Evolutionary conservation across 2,888 invertebrate species (phyloP).

Genomic region (Atethmia centrago): DNA sequence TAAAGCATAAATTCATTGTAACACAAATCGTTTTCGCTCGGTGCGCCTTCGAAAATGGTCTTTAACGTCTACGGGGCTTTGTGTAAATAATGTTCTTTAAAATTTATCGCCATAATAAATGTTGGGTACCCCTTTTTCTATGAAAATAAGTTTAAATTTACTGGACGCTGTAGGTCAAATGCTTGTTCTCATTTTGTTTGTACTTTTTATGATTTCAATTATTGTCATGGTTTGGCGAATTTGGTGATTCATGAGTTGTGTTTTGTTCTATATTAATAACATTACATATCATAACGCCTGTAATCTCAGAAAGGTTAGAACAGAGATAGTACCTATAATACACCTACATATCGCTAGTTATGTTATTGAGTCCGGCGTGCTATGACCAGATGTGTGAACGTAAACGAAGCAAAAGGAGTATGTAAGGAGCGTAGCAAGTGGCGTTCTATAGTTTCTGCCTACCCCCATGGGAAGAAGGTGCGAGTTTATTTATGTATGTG

Average conservation of each 20-base stretch:
- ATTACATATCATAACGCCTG: too few relatives aligned
- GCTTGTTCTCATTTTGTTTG: conserved; percentile 68
- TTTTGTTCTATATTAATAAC: background rate
- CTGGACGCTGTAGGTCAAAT: conserved; percentile 76
- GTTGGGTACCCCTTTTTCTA: conserved; percentile 87
- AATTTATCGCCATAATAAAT: conserved; percentile 90
- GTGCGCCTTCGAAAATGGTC: conserved; percentile 86
- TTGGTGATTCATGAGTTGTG: background rate
- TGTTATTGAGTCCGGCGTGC: too few relatives aligned
- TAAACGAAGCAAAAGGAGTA: too few relatives aligned
- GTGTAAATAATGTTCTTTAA: conserved; percentile 88
- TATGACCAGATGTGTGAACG: too few relatives aligned
- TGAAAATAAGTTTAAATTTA: conserved; percentile 89
- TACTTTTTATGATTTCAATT: conserved; percentile 64
- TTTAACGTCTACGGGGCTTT: conserved; percentile 88
- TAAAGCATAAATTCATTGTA: conserved; percentile 86
- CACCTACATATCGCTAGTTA: too few relatives aligned
- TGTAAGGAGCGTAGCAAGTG: too few relatives aligned
- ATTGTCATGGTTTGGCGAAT: conserved; percentile 11
- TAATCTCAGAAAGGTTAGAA: too few relatives aligned
- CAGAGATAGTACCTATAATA: too few relatives aligned
- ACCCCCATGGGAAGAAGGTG: too few relatives aligned
- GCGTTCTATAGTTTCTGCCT: too few relatives aligned
- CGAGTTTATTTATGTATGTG: too few relatives aligned
- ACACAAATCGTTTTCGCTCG: conserved; percentile 82